Conservation (phyloP, 2,888 invertebrate genomes). For the Hirtodrosophila histrioides region DNA sequence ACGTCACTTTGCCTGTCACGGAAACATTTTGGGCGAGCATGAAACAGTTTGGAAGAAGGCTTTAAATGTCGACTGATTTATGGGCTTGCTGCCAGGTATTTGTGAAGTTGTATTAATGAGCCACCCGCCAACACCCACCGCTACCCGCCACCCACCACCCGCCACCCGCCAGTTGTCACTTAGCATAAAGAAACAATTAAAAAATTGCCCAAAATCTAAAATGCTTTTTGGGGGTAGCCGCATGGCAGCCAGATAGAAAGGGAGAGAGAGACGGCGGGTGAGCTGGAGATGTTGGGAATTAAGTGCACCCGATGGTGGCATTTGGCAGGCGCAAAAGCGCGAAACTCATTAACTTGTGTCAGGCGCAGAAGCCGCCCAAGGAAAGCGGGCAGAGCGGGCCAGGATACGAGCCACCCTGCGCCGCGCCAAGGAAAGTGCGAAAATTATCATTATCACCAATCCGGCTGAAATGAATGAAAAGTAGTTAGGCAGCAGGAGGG, state of each 20-base stretch:
- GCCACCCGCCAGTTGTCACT: conserved; percentile 63
- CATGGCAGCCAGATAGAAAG: conserved; percentile 56
- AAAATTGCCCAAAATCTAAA: conserved; percentile 72
- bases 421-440: conserved; percentile 76
- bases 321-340: conserved; percentile 74
- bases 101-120: conserved; percentile 68
- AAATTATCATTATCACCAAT: conserved; percentile 82
- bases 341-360: conserved; percentile 79
- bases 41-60: conserved; percentile 46
- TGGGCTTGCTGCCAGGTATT: conserved; percentile 61
- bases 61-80: conserved; percentile 68
- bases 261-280: background rate
- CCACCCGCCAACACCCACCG: no score
- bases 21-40: conserved; percentile 1
- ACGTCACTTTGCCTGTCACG: conserved; percentile 8
- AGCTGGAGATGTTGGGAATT: conserved; percentile 43
- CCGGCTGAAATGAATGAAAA: conserved; percentile 40
- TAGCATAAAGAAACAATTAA: conserved; percentile 83
- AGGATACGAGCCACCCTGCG: conserved; percentile 1
- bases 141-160: background rate
- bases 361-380: conserved; percentile 53
- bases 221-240: conserved; percentile 79
- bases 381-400: conserved; percentile 2
- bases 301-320: conserved; percentile 80
- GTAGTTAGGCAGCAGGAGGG: conserved; percentile 15